These are phyloP conservation scores for Morpho achilles DNA, from an alignment of 2,888 invertebrate genomes.

Conservation along the genomic window DNA sequence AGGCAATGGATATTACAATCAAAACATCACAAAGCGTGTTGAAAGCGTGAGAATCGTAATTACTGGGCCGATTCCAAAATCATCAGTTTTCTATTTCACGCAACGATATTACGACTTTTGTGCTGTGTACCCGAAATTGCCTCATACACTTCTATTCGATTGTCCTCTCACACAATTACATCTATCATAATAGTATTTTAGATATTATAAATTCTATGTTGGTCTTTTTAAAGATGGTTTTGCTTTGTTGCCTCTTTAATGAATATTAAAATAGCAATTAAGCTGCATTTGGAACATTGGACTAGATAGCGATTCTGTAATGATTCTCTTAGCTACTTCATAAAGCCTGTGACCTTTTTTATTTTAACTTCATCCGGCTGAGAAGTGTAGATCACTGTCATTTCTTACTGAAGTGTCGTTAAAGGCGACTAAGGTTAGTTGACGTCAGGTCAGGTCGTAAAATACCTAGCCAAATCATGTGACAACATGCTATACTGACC, in stretches of 20 bases:
- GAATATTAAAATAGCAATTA: constrained; percentile 10
- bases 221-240: constrained; percentile 1
- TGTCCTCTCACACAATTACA: constrained; percentile 25
- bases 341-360: background rate
- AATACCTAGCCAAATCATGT: too few species aligned
- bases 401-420: too few species aligned
- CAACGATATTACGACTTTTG: constrained; percentile 20
- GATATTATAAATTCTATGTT: constrained; percentile 1
- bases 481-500: too few species aligned
- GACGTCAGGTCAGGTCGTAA: too few species aligned
- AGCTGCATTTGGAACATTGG: constrained; percentile 8
- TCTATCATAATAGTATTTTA: constrained; percentile 8
- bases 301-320: constrained; percentile 11
- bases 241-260: background rate
- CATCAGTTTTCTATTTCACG: constrained; percentile 28
- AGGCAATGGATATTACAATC: constrained; percentile 1
- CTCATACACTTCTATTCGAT: constrained; percentile 32
- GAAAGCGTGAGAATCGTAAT: constrained; percentile 33
- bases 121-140: constrained; percentile 29
- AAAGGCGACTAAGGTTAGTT: too few species aligned
- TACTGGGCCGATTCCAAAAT: constrained; percentile 27
- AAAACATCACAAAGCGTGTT: constrained; percentile 15
- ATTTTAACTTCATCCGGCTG: too few species aligned
- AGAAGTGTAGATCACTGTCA: too few species aligned
- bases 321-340: constrained; percentile 12